Evolutionary conservation across 1,140 invertebrate genomes (phyloP).

Genomic region (Riptortus pedestris): DNA sequence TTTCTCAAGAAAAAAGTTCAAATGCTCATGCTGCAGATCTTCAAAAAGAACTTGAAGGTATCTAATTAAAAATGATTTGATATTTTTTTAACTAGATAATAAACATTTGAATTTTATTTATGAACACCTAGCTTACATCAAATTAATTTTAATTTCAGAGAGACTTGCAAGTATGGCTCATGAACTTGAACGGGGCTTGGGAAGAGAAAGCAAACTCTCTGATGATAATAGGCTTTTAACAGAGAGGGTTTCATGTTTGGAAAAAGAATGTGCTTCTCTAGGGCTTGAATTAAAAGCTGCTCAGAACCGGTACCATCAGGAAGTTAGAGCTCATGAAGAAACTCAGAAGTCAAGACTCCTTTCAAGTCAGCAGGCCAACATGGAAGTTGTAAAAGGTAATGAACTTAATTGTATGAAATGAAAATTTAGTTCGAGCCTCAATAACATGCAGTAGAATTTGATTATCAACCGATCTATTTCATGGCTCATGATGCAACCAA

Average conservation of each 20-base stretch:
- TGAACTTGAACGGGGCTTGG: slow-evolving; percentile 61
- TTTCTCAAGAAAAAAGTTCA: slow-evolving; percentile 72
- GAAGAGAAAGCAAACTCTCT: slow-evolving; percentile 57
- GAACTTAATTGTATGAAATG: too few species aligned
- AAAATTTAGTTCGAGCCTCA: slow-evolving; percentile 19
- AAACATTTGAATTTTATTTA: too few species aligned
- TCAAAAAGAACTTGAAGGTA: slow-evolving; percentile 65
- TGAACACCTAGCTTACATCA: too few species aligned
- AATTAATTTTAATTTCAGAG: too few species aligned
- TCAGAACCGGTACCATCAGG: slow-evolving; percentile 77
- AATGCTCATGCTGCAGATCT: slow-evolving; percentile 58
- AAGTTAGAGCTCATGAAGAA: slow-evolving; percentile 78
- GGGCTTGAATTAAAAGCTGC: slow-evolving; percentile 78
- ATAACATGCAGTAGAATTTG: neutral
- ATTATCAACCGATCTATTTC: slow-evolving; percentile 2
- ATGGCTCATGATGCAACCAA: too few species aligned
- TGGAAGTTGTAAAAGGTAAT: slow-evolving; percentile 79
- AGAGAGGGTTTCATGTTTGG: slow-evolving; percentile 69
- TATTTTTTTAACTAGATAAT: too few species aligned
- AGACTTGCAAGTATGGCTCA: slow-evolving; percentile 47
- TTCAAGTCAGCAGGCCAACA: slow-evolving; percentile 81
- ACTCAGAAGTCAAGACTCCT: slow-evolving; percentile 65
- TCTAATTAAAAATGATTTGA: too few species aligned
- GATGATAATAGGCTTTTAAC: slow-evolving; percentile 66
- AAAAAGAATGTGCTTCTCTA: slow-evolving; percentile 80